Base-by-base conservation (phyloP, 2,113 vertebrate species). In the Hylia prasina region DNA sequence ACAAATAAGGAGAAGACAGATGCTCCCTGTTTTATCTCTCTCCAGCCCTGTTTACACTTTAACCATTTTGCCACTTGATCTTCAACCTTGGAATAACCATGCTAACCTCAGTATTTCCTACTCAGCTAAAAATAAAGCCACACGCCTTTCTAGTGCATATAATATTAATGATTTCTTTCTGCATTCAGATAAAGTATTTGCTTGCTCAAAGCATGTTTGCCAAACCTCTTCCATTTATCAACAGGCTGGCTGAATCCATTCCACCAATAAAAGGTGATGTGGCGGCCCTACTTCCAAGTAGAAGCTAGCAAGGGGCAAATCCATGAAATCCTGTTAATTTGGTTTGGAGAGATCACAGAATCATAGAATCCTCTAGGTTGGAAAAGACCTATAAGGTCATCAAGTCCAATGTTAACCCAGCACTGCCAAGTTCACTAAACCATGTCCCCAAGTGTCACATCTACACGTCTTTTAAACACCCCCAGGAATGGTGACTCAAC, bases 21-120 rank as follows among this genome's bases (percentile, higher is more conserved):
- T 73, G 72, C 56, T 93, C 69, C n/a, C 35, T 15, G 4, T 54
- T 94, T 85, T 82, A 68, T 81, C 71, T 81, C 81, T 88, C 64
- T 94, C n/a, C 50, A 77, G 60, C 39, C 65, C 44, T 73, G 83
- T 94, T 96, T 90, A 94, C 39, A 54, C 53, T 94, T 95, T 48
- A 91, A 86, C 69, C 68, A 81, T 72, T 94, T 96, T 88, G 47
- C 82, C 91, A 86, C 84, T 97, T 95, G 87, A 88, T 95, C 94
- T 95, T 95, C 94, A 95, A 64, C 87, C 91, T 91, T 87, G 86
- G 78, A 88, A 77, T 83, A 80, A 80, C 60, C 71, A 57, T 23
- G 35, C 54, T 91, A 82, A 87, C 64, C 31, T 86, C 72, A 70
- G 23, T 93, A 65, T 93, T 94, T 94, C 82, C 68, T 85, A 53